phyloP scores from a whole-genome alignment of 2,888 invertebrate species.

The Drosophila diplacantha region DNA sequence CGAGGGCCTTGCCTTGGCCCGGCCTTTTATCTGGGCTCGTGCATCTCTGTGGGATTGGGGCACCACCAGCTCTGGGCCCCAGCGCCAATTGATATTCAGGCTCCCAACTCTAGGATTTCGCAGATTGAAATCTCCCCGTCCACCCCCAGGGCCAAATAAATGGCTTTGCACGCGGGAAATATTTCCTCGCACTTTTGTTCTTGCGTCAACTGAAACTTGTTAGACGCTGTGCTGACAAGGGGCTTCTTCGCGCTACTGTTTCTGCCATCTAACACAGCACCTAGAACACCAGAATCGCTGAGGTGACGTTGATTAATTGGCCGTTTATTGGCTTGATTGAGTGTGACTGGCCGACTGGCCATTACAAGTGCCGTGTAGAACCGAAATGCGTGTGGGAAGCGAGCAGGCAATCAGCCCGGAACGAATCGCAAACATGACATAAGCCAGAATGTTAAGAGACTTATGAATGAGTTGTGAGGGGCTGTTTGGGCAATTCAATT shows the following conservation, averaged over 20 bases:
- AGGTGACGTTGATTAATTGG: slow-evolving; percentile 59
- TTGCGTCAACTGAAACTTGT: slow-evolving; percentile 14
- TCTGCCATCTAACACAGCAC: background rate
- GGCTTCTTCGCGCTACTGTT: slow-evolving; percentile 21
- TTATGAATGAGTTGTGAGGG: slow-evolving; percentile 33
- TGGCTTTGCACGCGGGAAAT: slow-evolving; percentile 23
- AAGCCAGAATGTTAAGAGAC: slow-evolving; percentile 53
- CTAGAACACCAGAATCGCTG: slow-evolving; percentile 5
- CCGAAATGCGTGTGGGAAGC: slow-evolving; percentile 51
- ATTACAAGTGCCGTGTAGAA: slow-evolving; percentile 41
- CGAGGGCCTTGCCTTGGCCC: slow-evolving; percentile 43
- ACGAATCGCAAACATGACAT: slow-evolving; percentile 56
- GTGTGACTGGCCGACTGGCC: slow-evolving; percentile 38
- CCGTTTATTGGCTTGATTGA: slow-evolving; percentile 50
- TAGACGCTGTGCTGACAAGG: slow-evolving; percentile 39
- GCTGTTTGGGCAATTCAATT: slow-evolving; percentile 37
- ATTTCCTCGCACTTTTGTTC: slow-evolving; percentile 40
- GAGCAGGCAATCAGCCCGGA: slow-evolving; percentile 32
- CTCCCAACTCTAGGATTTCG: slow-evolving; percentile 30
- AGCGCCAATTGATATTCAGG: slow-evolving; percentile 55
- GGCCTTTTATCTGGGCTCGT: slow-evolving; percentile 50
- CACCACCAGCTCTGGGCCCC: slow-evolving; percentile 5
- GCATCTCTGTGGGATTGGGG: slow-evolving; percentile 43
- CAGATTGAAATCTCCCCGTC: slow-evolving; percentile 51
- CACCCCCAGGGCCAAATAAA: slow-evolving; percentile 2